A percentile compares a stretch with the other conserved stretches of the same genome.
phyloP scores from a whole-genome alignment of 2,888 invertebrate genomes.

The Abrostola tripartita region DNA sequence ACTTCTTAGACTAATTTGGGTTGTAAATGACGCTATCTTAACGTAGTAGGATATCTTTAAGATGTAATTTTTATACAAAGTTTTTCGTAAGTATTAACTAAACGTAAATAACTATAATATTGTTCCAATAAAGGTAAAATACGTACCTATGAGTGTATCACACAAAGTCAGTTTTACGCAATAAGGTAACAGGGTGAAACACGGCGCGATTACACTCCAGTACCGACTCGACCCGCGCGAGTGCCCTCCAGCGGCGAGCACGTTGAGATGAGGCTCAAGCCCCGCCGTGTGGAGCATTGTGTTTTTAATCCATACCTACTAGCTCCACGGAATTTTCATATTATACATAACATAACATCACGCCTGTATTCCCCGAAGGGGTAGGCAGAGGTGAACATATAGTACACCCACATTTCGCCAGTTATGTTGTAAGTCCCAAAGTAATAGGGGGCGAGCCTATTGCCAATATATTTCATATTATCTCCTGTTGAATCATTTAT shows the following conservation, averaged over 20 bases:
- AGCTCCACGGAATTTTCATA: conserved; percentile 30
- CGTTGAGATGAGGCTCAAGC: conserved; percentile 50
- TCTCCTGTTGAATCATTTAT: too few species aligned
- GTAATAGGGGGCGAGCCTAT: too few species aligned
- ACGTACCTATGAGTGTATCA: conserved; percentile 14
- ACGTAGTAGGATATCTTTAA: too few species aligned
- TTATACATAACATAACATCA: not conserved
- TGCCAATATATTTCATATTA: too few species aligned
- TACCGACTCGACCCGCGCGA: conserved; percentile 40
- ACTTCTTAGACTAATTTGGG: too few species aligned
- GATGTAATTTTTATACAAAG: too few species aligned
- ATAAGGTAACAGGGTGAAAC: conserved; percentile 56
- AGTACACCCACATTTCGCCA: too few species aligned
- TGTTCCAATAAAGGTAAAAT: conserved; percentile 3
- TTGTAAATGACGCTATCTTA: too few species aligned
- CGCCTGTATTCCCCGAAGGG: too few species aligned
- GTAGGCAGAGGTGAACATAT: too few species aligned
- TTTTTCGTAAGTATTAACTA: too few species aligned
- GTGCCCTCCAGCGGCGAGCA: conserved; percentile 52
- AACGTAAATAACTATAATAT: not conserved
- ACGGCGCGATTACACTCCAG: conserved; percentile 43
- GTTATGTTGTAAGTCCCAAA: too few species aligned
- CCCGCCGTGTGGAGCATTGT: conserved; percentile 51
- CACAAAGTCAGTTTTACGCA: conserved; percentile 29
- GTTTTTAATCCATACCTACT: conserved; percentile 51